Evolutionary conservation across 2,113 vertebrate species (phyloP), one percentile per base, ranked within the genome.

Genomic region (Leptobrachium leishanense): DNA sequence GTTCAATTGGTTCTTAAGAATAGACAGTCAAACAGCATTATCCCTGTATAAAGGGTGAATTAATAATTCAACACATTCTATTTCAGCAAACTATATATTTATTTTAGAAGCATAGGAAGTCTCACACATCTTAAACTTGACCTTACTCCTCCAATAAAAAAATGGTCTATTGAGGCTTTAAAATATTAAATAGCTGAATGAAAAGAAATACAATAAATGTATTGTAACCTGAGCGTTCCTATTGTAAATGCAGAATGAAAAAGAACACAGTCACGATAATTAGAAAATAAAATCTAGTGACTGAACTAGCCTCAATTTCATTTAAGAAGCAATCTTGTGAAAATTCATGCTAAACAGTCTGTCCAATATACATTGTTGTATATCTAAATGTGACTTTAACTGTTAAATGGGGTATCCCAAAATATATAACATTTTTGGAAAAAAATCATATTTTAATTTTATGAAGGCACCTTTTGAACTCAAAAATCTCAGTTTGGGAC

Each of bases 221-320:
- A 64, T 46, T 71, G 57, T 72, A 72, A 78, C 68, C 43, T 31
- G 50, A 72, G 46, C 59, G n/a, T 62, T 11, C 50, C 15, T 72
- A 72, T 79, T 79, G 77, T 79, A 79, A 66, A 41, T 72, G 77
- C 59, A 54, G 42, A 63, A 79, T 54, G 43, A 64, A 77, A 67
- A 43, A 31, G 42, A 41, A 77, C 20, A 77, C 43, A 13, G 74
- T 72, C 46, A 72, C 44, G 57, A 72, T 72, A 79, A 79, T 79
- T 79, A 79, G 77, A 72, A 79, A 69, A 79, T 79, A 79, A 65
- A 79, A 79, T 79, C 68, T 39, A 65, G 40, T 9, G 44, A 72
- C 50, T 50, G 66, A 72, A 11, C 57, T 42, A 79, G 55, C 41
- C 69, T 79, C 43, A 79, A 71, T 78, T 71, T 65, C 57, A 79